Percentiles rank a stretch among this genome's conserved stretches.
These are phyloP conservation scores for Glandiceps talaboti DNA, from an alignment of 53 echinoderm and acorn worm species.

Conservation along the genomic window DNA sequence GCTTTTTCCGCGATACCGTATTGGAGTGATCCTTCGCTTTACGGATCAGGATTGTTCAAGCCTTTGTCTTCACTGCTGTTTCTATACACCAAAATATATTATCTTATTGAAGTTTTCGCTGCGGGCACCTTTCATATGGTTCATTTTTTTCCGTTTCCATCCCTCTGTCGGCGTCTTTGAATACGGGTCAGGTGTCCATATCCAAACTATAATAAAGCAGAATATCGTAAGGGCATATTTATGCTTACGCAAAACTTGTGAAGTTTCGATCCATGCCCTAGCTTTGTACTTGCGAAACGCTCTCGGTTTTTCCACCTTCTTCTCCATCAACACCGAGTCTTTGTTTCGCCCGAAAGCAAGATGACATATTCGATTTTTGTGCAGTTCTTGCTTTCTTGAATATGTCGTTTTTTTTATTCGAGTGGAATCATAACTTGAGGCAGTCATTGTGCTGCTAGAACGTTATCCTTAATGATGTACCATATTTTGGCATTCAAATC, in stretches of 20 bases:
- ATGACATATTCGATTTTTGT: too few relatives aligned
- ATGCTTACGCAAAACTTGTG: not conserved
- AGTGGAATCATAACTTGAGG: too few relatives aligned
- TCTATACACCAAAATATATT: not conserved
- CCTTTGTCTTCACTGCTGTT: not conserved
- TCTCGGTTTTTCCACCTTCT: too few relatives aligned
- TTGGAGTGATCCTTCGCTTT: not conserved
- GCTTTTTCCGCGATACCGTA: not conserved
- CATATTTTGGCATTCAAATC: too few relatives aligned
- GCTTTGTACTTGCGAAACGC: not conserved
- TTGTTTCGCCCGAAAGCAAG: not conserved
- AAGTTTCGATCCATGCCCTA: not conserved
- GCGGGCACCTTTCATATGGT: not conserved
- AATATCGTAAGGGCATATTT: not conserved
- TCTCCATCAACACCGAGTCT: too few relatives aligned
- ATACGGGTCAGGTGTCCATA: not conserved
- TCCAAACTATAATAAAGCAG: not conserved
- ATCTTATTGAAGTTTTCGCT: not conserved
- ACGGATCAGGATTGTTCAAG: not conserved
- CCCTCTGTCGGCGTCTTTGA: not conserved
- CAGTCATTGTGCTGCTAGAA: too few relatives aligned
- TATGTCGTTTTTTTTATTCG: too few relatives aligned
- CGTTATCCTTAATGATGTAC: too few relatives aligned
- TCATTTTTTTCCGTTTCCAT: not conserved
- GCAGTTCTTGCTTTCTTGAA: too few relatives aligned